These are phyloP conservation scores for Sebastiscus albofasciatus DNA, from an alignment of 2,797 vertebrate species.

Conservation along the genomic window DNA sequence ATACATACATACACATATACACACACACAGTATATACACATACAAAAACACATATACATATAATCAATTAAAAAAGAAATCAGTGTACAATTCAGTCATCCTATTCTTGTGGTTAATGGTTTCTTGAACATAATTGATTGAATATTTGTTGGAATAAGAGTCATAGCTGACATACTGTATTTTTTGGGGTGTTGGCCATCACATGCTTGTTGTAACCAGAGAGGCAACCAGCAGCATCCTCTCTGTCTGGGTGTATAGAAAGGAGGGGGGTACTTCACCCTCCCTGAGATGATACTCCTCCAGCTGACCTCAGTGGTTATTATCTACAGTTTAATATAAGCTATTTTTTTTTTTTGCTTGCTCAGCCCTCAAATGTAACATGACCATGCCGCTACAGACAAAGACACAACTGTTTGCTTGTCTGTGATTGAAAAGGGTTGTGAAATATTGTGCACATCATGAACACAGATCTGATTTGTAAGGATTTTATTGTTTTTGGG, in stretches of 20 bases:
- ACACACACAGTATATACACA: no score
- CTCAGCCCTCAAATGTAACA: constrained; percentile 44
- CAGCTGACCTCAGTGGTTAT: constrained; percentile 49
- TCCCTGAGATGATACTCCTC: constrained; percentile 47
- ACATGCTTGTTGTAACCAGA: constrained; percentile 59
- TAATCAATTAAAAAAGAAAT: no score
- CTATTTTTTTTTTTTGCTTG: constrained; percentile 15
- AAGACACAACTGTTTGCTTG: constrained; percentile 10
- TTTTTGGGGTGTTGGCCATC: constrained; percentile 67
- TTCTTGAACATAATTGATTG: not conserved
- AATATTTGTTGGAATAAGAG: not conserved
- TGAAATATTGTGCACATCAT: not conserved
- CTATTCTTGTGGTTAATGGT: not conserved
- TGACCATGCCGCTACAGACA: constrained; percentile 4
- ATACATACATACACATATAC: no score
- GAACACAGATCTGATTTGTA: constrained; percentile 3
- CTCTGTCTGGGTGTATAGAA: not conserved
- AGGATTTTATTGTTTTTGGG: not conserved
- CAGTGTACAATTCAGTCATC: no score
- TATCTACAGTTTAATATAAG: constrained; percentile 51
- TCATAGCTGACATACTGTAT: not conserved
- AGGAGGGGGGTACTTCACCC: constrained; percentile 8
- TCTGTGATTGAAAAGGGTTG: constrained; percentile 3
- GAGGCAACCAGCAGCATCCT: constrained; percentile 49
- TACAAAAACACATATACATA: no score